phyloP scores from a whole-genome alignment of 2,797 vertebrate species.

The Pseudochirops cupreus region DNA sequence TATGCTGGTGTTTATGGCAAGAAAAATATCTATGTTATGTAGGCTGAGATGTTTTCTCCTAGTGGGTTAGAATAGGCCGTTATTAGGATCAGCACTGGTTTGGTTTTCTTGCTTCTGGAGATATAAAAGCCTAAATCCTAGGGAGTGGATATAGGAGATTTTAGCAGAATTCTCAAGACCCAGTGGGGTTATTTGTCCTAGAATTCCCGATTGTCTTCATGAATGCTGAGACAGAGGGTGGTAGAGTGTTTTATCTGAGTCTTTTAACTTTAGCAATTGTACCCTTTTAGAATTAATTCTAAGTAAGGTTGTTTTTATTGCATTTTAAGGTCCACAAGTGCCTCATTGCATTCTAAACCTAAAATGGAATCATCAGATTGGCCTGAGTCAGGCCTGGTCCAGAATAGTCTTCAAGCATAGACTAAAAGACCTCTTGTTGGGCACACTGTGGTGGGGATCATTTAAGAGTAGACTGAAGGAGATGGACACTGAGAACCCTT shows the following conservation, averaged over 20 bases:
- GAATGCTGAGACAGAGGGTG: background rate
- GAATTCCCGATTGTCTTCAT: background rate
- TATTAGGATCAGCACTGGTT: background rate
- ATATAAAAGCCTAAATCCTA: background rate
- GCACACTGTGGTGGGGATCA: background rate
- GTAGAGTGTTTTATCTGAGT: background rate
- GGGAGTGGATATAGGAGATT: background rate
- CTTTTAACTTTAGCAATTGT: background rate
- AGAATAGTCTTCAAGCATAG: background rate
- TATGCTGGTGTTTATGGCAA: background rate
- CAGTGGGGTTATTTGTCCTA: background rate
- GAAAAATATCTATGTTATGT: background rate
- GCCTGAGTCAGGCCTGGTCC: background rate
- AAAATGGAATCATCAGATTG: background rate
- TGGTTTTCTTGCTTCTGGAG: background rate
- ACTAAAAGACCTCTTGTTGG: background rate
- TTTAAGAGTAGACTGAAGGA: background rate
- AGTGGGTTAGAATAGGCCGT: background rate
- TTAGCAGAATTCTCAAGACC: background rate
- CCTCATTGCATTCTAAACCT: background rate
- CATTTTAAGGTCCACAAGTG: background rate
- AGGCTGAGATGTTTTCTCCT: background rate
- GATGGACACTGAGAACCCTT: background rate
- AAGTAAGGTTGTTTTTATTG: background rate
- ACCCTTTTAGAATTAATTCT: background rate